phyloP scores from a whole-genome alignment of 2,113 vertebrate species.

The Myotis yumanensis region DNA sequence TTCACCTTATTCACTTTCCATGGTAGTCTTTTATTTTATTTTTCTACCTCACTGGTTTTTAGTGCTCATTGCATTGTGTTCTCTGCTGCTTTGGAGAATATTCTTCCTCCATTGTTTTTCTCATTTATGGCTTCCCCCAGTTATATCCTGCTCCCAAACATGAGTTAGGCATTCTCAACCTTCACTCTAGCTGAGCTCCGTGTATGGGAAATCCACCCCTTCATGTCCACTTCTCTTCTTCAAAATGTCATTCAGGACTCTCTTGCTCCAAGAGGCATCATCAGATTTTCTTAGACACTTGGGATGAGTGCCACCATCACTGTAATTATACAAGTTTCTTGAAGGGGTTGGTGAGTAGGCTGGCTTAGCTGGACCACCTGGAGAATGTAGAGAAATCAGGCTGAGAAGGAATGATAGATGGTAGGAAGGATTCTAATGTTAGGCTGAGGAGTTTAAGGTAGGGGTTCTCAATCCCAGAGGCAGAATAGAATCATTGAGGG shows the following conservation, averaged over 20 bases:
- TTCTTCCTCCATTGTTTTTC: background rate
- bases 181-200: background rate
- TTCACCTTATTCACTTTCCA: slow-evolving; percentile 29
- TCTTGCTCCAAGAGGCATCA: background rate
- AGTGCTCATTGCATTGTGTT: background rate
- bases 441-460: background rate
- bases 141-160: background rate
- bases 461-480: background rate
- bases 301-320: background rate
- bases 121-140: background rate
- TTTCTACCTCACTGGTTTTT: background rate
- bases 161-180: background rate
- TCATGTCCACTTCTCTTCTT: background rate
- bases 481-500: background rate
- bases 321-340: background rate
- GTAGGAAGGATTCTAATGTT: background rate
- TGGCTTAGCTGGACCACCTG: background rate
- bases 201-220: background rate
- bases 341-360: background rate
- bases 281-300: background rate
- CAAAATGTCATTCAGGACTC: background rate
- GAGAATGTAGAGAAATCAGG: background rate
- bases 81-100: background rate
- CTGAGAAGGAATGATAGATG: background rate
- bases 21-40: background rate